These are phyloP conservation scores for Camponotus vicinus DNA, from an alignment of 1,140 invertebrate species.

Conservation along the genomic window DNA sequence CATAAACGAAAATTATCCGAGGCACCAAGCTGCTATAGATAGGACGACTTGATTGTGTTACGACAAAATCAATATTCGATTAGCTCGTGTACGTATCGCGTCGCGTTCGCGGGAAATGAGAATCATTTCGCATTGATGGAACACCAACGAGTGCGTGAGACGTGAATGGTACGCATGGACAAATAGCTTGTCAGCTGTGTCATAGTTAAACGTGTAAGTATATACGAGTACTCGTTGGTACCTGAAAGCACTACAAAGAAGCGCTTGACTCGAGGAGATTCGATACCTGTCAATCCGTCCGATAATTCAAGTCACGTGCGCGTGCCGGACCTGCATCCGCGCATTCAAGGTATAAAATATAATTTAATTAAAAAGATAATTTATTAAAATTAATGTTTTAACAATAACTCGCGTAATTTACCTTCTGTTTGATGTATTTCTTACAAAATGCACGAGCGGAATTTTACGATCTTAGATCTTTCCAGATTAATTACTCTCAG, in stretches of 20 bases:
- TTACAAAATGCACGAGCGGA: background rate
- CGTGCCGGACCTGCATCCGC: background rate
- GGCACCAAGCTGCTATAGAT: constrained; percentile 1
- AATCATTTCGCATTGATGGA: constrained; percentile 41
- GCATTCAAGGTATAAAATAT: background rate
- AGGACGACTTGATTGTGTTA: constrained; percentile 35
- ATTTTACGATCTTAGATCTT: background rate
- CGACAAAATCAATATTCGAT: constrained; percentile 61
- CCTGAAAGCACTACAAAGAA: constrained; percentile 36
- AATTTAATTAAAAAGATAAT: background rate
- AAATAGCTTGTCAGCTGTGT: constrained; percentile 34
- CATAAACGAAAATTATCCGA: constrained; percentile 36
- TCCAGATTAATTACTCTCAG: background rate
- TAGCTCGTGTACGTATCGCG: constrained; percentile 30
- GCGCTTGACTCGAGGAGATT: constrained; percentile 23
- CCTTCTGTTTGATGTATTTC: constrained; percentile 19
- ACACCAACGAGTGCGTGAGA: constrained; percentile 29
- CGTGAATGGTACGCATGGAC: constrained; percentile 22
- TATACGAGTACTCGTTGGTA: background rate
- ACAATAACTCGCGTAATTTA: background rate
- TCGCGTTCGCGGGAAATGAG: constrained; percentile 24
- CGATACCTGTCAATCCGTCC: background rate
- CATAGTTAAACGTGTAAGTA: constrained; percentile 22
- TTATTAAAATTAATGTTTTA: background rate
- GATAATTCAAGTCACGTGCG: background rate